phyloP scores from a whole-genome alignment of 2,113 vertebrate genomes.

The Podarcis cretensis region DNA sequence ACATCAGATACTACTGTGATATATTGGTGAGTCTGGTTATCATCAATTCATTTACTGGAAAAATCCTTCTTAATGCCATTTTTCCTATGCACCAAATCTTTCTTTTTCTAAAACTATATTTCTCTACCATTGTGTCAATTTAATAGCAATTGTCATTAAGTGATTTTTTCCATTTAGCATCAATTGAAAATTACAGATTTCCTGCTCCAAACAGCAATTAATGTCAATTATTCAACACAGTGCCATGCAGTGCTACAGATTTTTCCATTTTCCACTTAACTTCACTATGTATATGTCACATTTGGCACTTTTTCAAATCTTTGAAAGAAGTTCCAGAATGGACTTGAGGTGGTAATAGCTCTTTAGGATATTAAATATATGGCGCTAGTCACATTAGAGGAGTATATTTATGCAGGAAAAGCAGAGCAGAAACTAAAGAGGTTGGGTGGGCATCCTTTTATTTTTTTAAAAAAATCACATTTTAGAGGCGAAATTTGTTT shows the following conservation, averaged over 20 bases:
- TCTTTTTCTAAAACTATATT: conserved; percentile 55
- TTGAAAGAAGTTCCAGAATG: conserved; percentile 28
- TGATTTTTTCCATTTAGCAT: conserved; percentile 61
- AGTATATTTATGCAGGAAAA: background rate
- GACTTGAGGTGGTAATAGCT: background rate
- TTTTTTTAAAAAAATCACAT: conserved; percentile 14
- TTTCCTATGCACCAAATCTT: conserved; percentile 49
- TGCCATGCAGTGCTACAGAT: conserved; percentile 52
- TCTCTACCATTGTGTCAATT: conserved; percentile 55
- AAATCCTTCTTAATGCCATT: conserved; percentile 53
- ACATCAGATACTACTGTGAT: conserved; percentile 44
- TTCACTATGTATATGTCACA: conserved; percentile 29
- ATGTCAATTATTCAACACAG: conserved; percentile 66
- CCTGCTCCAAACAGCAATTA: conserved; percentile 65
- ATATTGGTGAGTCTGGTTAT: conserved; percentile 43
- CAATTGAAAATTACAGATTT: conserved; percentile 66
- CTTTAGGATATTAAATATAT: conserved; percentile 9
- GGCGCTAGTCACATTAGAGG: background rate
- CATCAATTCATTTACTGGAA: conserved; percentile 46
- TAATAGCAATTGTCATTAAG: conserved; percentile 62
- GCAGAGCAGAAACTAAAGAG: background rate
- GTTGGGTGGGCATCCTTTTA: background rate
- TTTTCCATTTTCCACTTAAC: conserved; percentile 68
- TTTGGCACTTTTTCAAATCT: conserved; percentile 49
- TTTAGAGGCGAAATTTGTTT: background rate